phyloP scores from a whole-genome alignment of 2,797 vertebrate genomes.

The Synaphobranchus kaupii region DNA sequence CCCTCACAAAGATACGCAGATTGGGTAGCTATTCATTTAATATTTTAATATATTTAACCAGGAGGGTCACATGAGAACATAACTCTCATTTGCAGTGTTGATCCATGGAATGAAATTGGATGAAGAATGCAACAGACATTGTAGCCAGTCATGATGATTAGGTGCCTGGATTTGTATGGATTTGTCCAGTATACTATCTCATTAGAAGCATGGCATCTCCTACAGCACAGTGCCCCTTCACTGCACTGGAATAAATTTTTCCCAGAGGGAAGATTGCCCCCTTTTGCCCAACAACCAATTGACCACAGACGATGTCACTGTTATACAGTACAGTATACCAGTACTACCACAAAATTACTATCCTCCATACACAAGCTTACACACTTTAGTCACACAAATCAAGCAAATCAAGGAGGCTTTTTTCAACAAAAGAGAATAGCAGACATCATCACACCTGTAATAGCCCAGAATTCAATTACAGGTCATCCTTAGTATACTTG shows the following conservation, averaged over 20 bases:
- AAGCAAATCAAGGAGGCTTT: neutral
- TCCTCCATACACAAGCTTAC: neutral
- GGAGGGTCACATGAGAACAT: neutral
- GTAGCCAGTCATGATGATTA: neutral
- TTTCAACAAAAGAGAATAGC: neutral
- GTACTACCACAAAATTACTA: neutral
- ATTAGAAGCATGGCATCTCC: neutral
- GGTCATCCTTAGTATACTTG: neutral
- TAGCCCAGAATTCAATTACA: neutral
- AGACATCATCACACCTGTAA: neutral
- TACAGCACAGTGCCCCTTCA: neutral
- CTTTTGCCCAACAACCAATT: neutral
- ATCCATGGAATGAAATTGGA: too few species aligned
- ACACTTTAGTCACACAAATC: neutral
- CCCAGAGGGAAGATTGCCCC: neutral
- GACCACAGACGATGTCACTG: neutral
- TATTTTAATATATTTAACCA: neutral
- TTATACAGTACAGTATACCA: neutral
- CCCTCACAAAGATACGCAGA: neutral
- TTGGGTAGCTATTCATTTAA: neutral
- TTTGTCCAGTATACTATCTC: neutral
- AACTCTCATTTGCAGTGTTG: neutral
- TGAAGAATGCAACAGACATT: neutral
- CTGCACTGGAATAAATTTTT: neutral
- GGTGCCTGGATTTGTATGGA: neutral